phyloP scores from a whole-genome alignment of 2,888 invertebrate genomes.

The Xanthia icteritia region DNA sequence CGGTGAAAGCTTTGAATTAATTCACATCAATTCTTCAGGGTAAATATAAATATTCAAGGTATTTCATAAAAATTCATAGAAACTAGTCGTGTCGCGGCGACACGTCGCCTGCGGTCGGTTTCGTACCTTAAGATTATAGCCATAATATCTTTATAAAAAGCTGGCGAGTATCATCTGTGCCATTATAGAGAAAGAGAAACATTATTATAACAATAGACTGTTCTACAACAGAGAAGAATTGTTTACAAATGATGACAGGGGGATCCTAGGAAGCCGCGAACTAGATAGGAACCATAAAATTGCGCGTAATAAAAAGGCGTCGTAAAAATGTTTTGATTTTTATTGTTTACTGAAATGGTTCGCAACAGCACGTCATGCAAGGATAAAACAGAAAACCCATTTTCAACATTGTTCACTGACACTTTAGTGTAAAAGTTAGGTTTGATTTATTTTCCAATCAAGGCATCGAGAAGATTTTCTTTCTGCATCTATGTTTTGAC shows the following conservation, averaged over 20 bases:
- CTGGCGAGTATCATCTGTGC: too few relatives aligned
- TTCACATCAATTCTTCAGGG: background rate
- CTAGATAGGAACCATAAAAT: slow-evolving; percentile 64
- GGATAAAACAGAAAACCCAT: slow-evolving; percentile 34
- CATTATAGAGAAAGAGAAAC: too few relatives aligned
- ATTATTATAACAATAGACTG: slow-evolving; percentile 4
- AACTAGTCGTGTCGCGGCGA: too few relatives aligned
- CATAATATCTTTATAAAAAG: too few relatives aligned
- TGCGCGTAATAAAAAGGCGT: slow-evolving; percentile 61
- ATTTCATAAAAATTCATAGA: too few relatives aligned
- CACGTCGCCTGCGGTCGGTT: too few relatives aligned
- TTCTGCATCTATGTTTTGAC: background rate
- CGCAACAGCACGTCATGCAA: slow-evolving; percentile 36
- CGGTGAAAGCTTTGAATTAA: background rate
- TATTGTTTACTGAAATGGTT: slow-evolving; percentile 62
- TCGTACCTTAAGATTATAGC: background rate
- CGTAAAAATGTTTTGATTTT: slow-evolving; percentile 65
- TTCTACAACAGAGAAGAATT: slow-evolving; percentile 21
- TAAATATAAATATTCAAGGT: too few relatives aligned
- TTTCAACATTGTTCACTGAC: background rate
- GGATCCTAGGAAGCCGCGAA: slow-evolving; percentile 42
- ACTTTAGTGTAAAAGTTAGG: background rate
- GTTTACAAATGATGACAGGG: slow-evolving; percentile 47
- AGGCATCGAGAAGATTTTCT: background rate
- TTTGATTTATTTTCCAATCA: background rate